phyloP scores from a whole-genome alignment of 2,113 vertebrate genomes.

The Sardina pilchardus region DNA sequence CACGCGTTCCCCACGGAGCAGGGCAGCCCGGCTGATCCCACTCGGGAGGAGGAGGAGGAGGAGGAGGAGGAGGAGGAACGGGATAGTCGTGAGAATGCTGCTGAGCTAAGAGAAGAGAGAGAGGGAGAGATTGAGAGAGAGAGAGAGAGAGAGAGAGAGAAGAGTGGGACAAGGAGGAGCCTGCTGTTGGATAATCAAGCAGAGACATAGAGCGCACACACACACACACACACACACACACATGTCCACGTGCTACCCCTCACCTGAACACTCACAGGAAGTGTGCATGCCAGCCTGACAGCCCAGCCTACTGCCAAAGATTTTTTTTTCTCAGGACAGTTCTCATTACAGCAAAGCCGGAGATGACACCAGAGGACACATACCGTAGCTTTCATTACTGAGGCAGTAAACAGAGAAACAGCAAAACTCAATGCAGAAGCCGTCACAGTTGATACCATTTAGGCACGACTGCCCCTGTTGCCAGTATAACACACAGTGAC shows the following conservation, averaged over 20 bases:
- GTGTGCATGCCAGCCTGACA: not conserved
- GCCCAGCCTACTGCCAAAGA: not conserved
- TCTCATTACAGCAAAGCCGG: not conserved
- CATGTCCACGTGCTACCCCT: not conserved
- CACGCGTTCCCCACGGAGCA: not conserved
- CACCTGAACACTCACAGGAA: not conserved
- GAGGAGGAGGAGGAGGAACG: not conserved
- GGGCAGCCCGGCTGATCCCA: not conserved
- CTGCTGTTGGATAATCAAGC: not conserved
- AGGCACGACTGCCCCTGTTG: not conserved
- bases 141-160: not conserved
- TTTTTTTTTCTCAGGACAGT: not conserved
- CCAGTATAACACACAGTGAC: not conserved
- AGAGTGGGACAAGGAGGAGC: not conserved
- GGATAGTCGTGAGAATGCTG: conserved; percentile 18
- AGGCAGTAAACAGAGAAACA: not conserved
- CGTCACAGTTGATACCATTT: not conserved
- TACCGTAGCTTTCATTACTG: not conserved
- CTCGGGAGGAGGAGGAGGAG: not conserved
- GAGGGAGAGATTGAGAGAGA: not conserved
- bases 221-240: not conserved
- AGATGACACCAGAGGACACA: not conserved
- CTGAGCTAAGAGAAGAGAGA: not conserved
- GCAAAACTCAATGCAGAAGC: not conserved
- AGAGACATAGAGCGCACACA: not conserved